Percentiles rank a stretch among this genome's conserved stretches.
Evolutionary conservation across 2,797 vertebrate genomes (phyloP).

Genomic region (Crenichthys baileyi): DNA sequence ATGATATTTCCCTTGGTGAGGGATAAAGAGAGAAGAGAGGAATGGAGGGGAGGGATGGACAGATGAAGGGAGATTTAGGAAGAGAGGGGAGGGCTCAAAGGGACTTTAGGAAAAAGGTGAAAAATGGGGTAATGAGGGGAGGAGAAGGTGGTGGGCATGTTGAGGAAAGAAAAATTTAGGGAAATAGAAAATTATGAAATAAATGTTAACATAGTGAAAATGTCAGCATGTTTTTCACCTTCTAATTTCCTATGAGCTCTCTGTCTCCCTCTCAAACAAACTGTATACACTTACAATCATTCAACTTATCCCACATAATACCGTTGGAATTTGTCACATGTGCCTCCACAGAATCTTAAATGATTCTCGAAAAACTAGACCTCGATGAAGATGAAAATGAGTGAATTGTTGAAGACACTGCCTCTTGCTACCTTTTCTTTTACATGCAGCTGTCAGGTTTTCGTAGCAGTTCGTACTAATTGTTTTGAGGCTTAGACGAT

Average conservation of each 20-base stretch:
- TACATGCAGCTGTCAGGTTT: too few species aligned
- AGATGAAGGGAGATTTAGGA: constrained; percentile 52
- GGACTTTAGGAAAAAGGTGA: constrained; percentile 38
- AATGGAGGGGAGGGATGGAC: constrained; percentile 37
- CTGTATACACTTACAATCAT: constrained; percentile 7
- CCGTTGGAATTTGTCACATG: background rate
- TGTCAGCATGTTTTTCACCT: background rate
- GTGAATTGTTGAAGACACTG: too few species aligned
- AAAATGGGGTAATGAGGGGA: constrained; percentile 25
- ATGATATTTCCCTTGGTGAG: constrained; percentile 66
- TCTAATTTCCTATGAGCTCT: too few species aligned
- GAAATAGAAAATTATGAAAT: constrained; percentile 33
- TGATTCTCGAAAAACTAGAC: too few species aligned
- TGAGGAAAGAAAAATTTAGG: constrained; percentile 11
- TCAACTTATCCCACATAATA: background rate
- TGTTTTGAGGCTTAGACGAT: too few species aligned
- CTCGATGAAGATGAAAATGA: too few species aligned
- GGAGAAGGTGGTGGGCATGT: constrained; percentile 23
- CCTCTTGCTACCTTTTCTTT: too few species aligned
- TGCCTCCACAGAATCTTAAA: too few species aligned
- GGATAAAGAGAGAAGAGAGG: constrained; percentile 63
- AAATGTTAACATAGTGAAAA: constrained; percentile 4
- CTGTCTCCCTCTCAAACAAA: background rate
- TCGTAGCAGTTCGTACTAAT: too few species aligned
- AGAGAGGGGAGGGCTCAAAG: constrained; percentile 35